Evolutionary conservation across 2,888 invertebrate genomes (phyloP).

Genomic region (Chloroclysta siterata): DNA sequence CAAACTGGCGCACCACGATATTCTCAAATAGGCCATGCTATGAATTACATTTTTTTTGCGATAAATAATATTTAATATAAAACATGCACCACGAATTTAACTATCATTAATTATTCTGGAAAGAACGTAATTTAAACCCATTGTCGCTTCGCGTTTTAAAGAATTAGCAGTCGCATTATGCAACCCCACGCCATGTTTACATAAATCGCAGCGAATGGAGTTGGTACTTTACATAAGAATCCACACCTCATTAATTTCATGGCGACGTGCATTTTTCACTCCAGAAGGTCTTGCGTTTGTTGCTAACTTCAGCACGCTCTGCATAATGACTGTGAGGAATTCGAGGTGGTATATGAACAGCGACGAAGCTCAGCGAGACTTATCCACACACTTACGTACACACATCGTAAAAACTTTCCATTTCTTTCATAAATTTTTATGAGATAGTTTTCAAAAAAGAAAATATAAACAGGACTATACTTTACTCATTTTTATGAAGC

Average conservation of each 20-base stretch:
- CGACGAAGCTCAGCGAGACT: too few species aligned
- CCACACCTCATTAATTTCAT: slow-evolving; percentile 21
- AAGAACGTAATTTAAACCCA: neutral
- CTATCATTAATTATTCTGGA: neutral
- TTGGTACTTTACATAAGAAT: slow-evolving; percentile 12
- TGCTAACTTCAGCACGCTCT: slow-evolving; percentile 20
- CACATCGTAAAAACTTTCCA: too few species aligned
- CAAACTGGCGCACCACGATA: too few species aligned
- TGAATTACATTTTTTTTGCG: too few species aligned
- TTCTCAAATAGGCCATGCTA: too few species aligned
- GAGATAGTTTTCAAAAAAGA: too few species aligned
- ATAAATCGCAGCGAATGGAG: slow-evolving; percentile 15
- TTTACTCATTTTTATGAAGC: too few species aligned
- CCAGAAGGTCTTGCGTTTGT: slow-evolving; percentile 18
- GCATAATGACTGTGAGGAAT: slow-evolving; percentile 16
- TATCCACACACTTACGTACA: too few species aligned
- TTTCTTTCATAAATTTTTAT: too few species aligned
- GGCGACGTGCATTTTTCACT: slow-evolving; percentile 23
- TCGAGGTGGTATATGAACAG: neutral
- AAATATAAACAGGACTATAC: too few species aligned
- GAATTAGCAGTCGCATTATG: slow-evolving; percentile 14
- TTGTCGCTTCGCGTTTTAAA: neutral
- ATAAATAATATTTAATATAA: neutral
- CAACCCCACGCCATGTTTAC: slow-evolving; percentile 10
- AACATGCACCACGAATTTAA: neutral